A percentile compares a stretch with the other conserved stretches of the same genome.
phyloP scores from a whole-genome alignment of 2,113 vertebrate genomes.

The Condylura cristata region DNA sequence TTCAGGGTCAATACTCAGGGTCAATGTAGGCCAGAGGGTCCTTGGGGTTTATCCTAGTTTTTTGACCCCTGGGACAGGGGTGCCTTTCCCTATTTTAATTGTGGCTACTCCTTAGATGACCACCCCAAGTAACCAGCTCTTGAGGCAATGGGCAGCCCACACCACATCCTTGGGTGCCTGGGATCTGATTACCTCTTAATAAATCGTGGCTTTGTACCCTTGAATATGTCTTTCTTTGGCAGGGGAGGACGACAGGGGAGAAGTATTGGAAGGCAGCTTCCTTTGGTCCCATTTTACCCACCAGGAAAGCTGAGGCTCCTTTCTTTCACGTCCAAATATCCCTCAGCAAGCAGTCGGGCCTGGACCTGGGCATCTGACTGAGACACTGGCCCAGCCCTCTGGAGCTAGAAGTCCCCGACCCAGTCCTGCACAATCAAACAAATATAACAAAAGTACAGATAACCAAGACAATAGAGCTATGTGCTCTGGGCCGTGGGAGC shows the following conservation, averaged over 20 bases:
- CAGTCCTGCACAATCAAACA: slow-evolving; percentile 51
- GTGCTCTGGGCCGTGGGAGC: slow-evolving; percentile 48
- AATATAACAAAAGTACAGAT: slow-evolving; percentile 49
- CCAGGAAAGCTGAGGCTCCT: neutral
- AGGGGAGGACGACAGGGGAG: neutral
- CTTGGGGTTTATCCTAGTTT: neutral
- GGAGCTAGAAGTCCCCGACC: neutral
- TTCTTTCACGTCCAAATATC: neutral
- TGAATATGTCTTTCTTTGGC: neutral
- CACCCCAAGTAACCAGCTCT: neutral
- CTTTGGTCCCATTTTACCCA: neutral
- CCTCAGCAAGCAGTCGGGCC: neutral
- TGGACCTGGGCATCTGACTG: neutral
- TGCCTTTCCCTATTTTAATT: neutral
- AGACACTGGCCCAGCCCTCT: neutral
- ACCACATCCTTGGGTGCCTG: neutral
- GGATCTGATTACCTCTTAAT: slow-evolving; percentile 26
- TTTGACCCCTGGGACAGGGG: neutral
- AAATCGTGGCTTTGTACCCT: slow-evolving; percentile 25
- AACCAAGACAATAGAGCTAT: slow-evolving; percentile 69
- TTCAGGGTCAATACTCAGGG: slow-evolving; percentile 24
- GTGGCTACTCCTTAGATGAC: neutral
- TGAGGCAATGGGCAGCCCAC: neutral
- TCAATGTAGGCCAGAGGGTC: neutral
- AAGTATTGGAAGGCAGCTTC: neutral